These are phyloP conservation scores for Perdita meconis DNA, from an alignment of 2,888 invertebrate species.

Conservation along the genomic window DNA sequence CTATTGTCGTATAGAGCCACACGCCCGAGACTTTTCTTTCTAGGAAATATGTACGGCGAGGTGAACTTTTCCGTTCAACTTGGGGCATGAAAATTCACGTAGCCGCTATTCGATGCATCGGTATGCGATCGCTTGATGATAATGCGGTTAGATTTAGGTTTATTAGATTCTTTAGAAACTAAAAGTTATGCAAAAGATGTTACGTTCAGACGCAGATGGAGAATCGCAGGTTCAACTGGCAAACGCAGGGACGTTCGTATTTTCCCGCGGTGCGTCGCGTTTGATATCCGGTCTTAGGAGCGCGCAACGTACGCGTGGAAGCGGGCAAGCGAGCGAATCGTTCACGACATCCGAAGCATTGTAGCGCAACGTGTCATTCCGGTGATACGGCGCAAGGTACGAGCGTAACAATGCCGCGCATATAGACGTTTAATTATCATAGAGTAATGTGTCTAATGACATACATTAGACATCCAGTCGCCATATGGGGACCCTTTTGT, in stretches of 20 bases:
- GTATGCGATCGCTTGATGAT: no score
- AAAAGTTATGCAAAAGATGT: no score
- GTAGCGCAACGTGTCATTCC: conserved; percentile 84
- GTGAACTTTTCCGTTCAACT: conserved; percentile 10
- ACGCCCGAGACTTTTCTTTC: conserved; percentile 11
- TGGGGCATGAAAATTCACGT: neutral
- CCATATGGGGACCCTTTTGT: conserved; percentile 84
- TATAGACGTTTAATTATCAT: conserved; percentile 84
- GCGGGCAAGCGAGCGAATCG: conserved; percentile 72
- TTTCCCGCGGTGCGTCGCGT: conserved; percentile 43
- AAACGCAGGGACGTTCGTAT: conserved; percentile 24
- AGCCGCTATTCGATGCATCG: no score
- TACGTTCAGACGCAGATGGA: no score
- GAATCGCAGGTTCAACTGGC: no score
- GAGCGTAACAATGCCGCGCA: conserved; percentile 82
- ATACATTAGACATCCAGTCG: conserved; percentile 82
- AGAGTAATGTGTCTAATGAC: conserved; percentile 84
- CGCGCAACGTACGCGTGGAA: conserved; percentile 62
- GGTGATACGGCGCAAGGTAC: conserved; percentile 82
- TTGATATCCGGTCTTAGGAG: conserved; percentile 37
- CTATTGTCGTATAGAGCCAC: conserved; percentile 20
- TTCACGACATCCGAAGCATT: conserved; percentile 83
- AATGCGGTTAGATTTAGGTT: no score
- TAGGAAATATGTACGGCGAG: neutral
- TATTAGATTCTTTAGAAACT: no score